A percentile compares a stretch with the other conserved stretches of the same genome.
Evolutionary conservation across 2,113 vertebrate species (phyloP).

Genomic region (Siniperca knerii): DNA sequence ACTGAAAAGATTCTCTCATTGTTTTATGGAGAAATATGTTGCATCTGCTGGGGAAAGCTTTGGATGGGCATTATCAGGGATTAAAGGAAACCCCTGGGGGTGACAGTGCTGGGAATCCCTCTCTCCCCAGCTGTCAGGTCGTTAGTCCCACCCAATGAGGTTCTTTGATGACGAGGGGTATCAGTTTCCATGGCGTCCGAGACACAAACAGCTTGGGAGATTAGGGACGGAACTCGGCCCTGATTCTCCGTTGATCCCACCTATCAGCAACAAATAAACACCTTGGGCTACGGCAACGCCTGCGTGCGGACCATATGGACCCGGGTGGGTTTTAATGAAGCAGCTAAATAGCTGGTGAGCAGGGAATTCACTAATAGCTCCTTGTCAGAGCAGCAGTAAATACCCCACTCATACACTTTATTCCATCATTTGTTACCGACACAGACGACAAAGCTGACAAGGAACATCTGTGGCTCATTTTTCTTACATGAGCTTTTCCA

Average conservation of each 20-base stretch:
- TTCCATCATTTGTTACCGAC: constrained; percentile 60
- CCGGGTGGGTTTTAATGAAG: constrained; percentile 76
- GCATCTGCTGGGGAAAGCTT: constrained; percentile 82
- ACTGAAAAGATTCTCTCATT: constrained; percentile 49
- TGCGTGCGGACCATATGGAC: constrained; percentile 70
- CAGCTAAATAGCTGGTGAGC: constrained; percentile 74
- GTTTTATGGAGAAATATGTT: constrained; percentile 70
- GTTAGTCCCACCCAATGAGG: constrained; percentile 80
- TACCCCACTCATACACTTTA: constrained; percentile 56
- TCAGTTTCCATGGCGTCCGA: constrained; percentile 84
- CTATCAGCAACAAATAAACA: constrained; percentile 86
- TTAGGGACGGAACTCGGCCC: constrained; percentile 79
- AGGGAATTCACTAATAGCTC: constrained; percentile 74
- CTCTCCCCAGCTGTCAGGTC: constrained; percentile 82
- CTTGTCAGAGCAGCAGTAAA: constrained; percentile 75
- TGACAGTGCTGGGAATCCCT: constrained; percentile 75
- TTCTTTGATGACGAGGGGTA: constrained; percentile 82
- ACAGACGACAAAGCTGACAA: constrained; percentile 59
- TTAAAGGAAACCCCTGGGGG: constrained; percentile 77
- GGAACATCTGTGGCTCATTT: constrained; percentile 71
- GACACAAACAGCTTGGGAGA: constrained; percentile 83
- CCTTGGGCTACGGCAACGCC: constrained; percentile 63
- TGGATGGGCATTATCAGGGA: constrained; percentile 80
- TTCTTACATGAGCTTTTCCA: constrained; percentile 55
- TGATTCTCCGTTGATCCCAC: constrained; percentile 78